These are phyloP conservation scores for Lithosia quadra DNA, from an alignment of 2,888 invertebrate genomes.

Conservation along the genomic window DNA sequence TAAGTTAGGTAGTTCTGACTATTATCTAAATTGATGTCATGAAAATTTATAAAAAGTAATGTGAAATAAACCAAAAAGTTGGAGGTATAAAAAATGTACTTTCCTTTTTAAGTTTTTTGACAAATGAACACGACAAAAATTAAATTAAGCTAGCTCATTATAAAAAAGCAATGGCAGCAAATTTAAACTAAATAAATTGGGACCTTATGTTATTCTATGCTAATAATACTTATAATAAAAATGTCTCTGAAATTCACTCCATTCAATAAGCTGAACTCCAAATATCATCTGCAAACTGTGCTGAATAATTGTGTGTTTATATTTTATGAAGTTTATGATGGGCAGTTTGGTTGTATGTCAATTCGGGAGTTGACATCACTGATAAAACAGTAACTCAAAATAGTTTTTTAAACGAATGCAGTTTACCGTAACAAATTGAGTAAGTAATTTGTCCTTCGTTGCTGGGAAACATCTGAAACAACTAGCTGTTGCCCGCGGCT, in stretches of 20 bases:
- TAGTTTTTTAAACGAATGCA: neutral
- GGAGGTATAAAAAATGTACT: neutral
- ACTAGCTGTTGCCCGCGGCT: too few species aligned
- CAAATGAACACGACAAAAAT: too few species aligned
- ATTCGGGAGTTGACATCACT: neutral
- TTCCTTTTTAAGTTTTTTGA: neutral
- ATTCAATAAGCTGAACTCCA: neutral
- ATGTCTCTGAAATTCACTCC: too few species aligned
- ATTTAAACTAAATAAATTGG: too few species aligned
- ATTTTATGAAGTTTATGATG: neutral
- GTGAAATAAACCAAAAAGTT: neutral
- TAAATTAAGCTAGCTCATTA: too few species aligned
- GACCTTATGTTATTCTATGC: too few species aligned
- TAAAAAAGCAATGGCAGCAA: too few species aligned
- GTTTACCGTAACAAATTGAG: neutral
- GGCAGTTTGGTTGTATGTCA: neutral
- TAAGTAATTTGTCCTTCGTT: neutral
- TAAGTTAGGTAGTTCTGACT: too few species aligned
- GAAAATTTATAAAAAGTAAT: neutral
- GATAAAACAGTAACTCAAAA: neutral
- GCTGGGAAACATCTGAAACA: neutral
- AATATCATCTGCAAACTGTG: neutral
- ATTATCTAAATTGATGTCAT: neutral
- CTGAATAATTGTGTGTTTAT: too few species aligned
- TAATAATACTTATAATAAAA: too few species aligned